phyloP scores from a whole-genome alignment of 2,113 vertebrate species.

The Grammomys surdaster region DNA sequence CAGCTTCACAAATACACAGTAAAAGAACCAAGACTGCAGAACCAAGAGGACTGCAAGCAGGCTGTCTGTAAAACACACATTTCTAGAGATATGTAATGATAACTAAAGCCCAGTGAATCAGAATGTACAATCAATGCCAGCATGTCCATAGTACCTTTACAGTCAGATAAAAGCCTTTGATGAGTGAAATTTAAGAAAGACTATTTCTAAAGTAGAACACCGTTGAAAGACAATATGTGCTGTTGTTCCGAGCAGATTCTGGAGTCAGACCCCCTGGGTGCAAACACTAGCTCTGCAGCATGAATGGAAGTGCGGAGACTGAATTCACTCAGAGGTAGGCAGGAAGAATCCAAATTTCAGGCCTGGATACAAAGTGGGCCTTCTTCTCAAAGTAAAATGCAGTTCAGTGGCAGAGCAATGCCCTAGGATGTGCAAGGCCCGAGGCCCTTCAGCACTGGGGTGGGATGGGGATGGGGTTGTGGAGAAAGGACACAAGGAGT shows the following conservation, averaged over 20 bases:
- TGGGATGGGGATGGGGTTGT: background rate
- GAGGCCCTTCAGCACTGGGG: background rate
- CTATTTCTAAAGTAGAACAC: background rate
- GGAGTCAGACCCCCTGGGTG: background rate
- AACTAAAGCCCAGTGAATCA: slow-evolving; percentile 43
- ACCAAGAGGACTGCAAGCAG: background rate
- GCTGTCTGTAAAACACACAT: slow-evolving; percentile 29
- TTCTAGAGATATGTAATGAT: slow-evolving; percentile 38
- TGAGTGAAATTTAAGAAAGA: background rate
- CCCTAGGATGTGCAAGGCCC: no score
- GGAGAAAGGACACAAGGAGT: background rate
- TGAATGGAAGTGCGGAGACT: background rate
- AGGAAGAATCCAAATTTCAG: background rate
- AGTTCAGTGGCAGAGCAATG: background rate
- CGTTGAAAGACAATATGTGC: background rate
- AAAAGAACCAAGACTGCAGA: slow-evolving; percentile 4
- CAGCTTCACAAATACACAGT: slow-evolving; percentile 23
- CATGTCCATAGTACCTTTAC: background rate
- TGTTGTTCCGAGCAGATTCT: background rate
- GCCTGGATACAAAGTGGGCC: background rate
- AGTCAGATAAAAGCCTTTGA: background rate
- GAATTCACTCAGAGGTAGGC: background rate
- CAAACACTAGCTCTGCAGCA: background rate
- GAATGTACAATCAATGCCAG: background rate
- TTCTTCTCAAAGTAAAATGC: background rate